These are phyloP conservation scores for Siniperca undulata DNA, from an alignment of 2,797 vertebrate species.

Conservation along the genomic window DNA sequence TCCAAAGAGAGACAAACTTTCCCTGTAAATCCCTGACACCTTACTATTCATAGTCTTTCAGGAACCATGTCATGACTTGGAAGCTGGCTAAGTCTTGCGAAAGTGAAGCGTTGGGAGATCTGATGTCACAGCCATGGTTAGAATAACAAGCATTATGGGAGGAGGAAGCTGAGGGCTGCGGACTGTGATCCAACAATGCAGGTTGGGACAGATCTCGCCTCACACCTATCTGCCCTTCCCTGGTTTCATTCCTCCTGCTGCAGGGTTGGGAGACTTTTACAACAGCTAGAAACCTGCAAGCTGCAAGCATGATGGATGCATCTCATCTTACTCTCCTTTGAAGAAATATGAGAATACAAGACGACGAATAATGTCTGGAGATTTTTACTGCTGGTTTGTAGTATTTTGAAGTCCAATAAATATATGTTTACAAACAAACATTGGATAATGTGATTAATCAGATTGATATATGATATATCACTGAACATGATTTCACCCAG, in stretches of 20 bases:
- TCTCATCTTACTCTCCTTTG: slow-evolving; percentile 46
- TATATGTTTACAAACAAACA: slow-evolving; percentile 1
- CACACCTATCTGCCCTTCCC: slow-evolving; percentile 82
- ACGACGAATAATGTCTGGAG: slow-evolving; percentile 23
- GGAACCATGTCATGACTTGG: slow-evolving; percentile 69
- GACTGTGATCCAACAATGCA: slow-evolving; percentile 82
- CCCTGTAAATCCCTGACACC: slow-evolving; percentile 49
- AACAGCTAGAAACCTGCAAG: slow-evolving; percentile 64
- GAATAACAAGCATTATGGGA: slow-evolving; percentile 83
- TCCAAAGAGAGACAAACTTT: slow-evolving; percentile 45
- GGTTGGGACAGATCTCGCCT: slow-evolving; percentile 85
- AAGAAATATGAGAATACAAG: slow-evolving; percentile 34
- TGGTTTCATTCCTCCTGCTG: slow-evolving; percentile 69
- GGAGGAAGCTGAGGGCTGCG: slow-evolving; percentile 75
- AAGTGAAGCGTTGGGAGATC: slow-evolving; percentile 76
- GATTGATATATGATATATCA: slow-evolving; percentile 9
- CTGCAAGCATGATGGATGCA: slow-evolving; percentile 53
- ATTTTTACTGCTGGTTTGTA: slow-evolving; percentile 25
- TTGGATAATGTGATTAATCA: slow-evolving; percentile 5
- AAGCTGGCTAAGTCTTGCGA: slow-evolving; percentile 73
- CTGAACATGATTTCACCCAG: neutral
- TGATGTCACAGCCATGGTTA: slow-evolving; percentile 82
- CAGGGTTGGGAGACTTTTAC: slow-evolving; percentile 63
- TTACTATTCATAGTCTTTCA: slow-evolving; percentile 57
- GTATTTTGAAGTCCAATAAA: neutral